These are phyloP conservation scores for Coregonus sp. DNA, from an alignment of 2,797 vertebrate species.

Conservation along the genomic window DNA sequence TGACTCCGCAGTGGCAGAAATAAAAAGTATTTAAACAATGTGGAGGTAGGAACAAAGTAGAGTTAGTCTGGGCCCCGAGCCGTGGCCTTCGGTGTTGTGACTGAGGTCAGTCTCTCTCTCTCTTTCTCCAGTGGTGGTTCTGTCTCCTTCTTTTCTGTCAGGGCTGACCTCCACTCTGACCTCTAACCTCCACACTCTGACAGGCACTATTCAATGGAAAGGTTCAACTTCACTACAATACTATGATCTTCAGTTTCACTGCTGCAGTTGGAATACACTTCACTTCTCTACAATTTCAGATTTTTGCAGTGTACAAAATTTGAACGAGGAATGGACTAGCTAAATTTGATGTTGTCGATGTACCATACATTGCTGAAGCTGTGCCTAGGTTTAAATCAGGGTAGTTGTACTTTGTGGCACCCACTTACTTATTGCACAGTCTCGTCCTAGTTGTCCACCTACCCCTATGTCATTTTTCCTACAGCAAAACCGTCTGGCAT, in stretches of 20 bases:
- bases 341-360: background rate
- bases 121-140: background rate
- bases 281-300: background rate
- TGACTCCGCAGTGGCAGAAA: conserved; percentile 1
- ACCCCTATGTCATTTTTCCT: background rate
- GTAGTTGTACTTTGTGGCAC: too few relatives aligned
- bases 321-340: background rate
- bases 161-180: background rate
- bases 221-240: background rate
- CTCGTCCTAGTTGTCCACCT: background rate
- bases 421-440: too few relatives aligned
- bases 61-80: background rate
- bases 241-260: background rate
- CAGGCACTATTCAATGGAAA: background rate
- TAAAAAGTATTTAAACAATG: conserved; percentile 23
- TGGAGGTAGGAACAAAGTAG: background rate
- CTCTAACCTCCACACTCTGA: too few relatives aligned
- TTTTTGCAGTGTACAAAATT: background rate
- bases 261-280: background rate
- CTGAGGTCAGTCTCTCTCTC: background rate
- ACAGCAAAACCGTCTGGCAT: background rate
- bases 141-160: background rate
- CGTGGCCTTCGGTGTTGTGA: conserved; percentile 1
- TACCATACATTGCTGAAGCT: background rate
- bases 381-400: too few relatives aligned